Evolutionary conservation across 2,888 invertebrate species (phyloP).

Genomic region (Tortrix viridana): DNA sequence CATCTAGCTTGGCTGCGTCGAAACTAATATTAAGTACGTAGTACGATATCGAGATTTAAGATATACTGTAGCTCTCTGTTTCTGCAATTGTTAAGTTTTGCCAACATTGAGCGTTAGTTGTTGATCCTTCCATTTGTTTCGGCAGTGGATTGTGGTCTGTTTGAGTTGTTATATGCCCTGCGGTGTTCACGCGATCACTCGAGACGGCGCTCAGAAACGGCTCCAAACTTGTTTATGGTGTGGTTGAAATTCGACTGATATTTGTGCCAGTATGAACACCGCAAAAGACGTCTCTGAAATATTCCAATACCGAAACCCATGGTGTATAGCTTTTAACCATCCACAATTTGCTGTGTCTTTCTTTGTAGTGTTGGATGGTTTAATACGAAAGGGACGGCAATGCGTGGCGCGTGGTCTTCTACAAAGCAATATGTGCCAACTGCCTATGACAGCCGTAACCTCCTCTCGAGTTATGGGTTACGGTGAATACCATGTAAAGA

Average conservation of each 20-base stretch:
- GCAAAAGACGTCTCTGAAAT: conserved; percentile 10
- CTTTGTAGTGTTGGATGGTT: conserved; percentile 32
- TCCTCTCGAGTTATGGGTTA: conserved; percentile 32
- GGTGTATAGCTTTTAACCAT: conserved; percentile 18
- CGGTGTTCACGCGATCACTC: not conserved
- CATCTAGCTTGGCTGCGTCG: conserved; percentile 49
- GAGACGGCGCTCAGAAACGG: too few species aligned
- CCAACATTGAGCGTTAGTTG: conserved; percentile 42
- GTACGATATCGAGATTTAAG: conserved; percentile 38
- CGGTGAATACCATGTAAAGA: conserved; percentile 29
- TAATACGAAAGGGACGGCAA: conserved; percentile 38
- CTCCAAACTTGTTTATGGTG: too few species aligned
- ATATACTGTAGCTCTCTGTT: conserved; percentile 46
- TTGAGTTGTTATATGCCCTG: not conserved
- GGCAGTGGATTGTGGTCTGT: conserved; percentile 12
- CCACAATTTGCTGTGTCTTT: conserved; percentile 38
- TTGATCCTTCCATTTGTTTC: conserved; percentile 39
- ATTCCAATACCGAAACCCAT: conserved; percentile 26
- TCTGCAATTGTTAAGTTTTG: conserved; percentile 40
- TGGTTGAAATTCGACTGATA: not conserved
- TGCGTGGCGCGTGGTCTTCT: conserved; percentile 40
- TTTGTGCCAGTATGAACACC: conserved; percentile 10
- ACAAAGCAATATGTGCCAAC: conserved; percentile 49
- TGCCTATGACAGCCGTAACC: conserved; percentile 37
- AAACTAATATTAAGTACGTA: conserved; percentile 42